Percentiles rank a stretch among this genome's conserved stretches.
Evolutionary conservation across 1,140 invertebrate species (phyloP).

Genomic region (Heterodera schachtii): DNA sequence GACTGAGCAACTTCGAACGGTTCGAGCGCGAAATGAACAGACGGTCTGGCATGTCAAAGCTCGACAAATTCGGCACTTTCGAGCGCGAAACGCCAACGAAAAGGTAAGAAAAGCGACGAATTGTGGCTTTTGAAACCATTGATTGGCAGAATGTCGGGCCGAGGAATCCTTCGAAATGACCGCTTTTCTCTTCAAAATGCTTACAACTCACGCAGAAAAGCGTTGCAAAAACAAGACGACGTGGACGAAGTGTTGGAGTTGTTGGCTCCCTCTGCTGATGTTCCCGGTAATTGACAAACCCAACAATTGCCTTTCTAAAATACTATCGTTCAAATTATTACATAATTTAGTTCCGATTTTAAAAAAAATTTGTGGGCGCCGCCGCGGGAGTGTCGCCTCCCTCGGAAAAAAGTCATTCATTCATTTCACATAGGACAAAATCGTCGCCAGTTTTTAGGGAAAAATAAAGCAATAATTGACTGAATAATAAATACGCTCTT

Average conservation of each 20-base stretch:
- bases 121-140: background rate
- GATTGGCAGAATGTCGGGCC: conserved; percentile 37
- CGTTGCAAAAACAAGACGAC: conserved; percentile 25
- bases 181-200: conserved; percentile 39
- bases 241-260: background rate
- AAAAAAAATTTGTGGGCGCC: no score
- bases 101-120: background rate
- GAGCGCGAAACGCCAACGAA: conserved; percentile 11
- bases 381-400: no score
- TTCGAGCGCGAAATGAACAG: conserved; percentile 15
- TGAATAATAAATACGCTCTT: no score
- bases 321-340: no score
- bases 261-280: conserved; percentile 17
- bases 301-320: no score
- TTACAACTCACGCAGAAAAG: conserved; percentile 40
- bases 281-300: conserved; percentile 27
- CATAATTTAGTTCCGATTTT: no score
- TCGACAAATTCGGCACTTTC: conserved; percentile 7
- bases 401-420: no score
- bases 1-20: conserved; percentile 28
- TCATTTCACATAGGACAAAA: no score
- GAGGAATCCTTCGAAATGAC: conserved; percentile 40
- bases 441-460: no score
- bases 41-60: conserved; percentile 25
- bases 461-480: no score